phyloP scores from a whole-genome alignment of 1,140 invertebrate species.

The Drosophila pectinifera region DNA sequence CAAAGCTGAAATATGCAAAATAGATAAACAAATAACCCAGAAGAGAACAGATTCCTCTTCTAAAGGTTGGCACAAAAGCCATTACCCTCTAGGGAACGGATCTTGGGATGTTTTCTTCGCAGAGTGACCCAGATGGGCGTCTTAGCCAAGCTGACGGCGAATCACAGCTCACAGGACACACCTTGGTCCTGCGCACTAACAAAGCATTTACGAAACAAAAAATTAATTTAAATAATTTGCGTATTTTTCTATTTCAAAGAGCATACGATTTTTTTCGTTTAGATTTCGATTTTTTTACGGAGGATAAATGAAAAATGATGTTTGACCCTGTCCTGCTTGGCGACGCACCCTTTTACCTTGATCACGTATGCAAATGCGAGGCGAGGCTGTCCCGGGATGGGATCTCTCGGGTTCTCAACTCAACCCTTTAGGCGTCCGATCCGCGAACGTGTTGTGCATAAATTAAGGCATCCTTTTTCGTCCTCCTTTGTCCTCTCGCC shows the following conservation, averaged over 20 bases:
- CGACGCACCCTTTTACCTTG: constrained; percentile 57
- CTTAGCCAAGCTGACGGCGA: neutral
- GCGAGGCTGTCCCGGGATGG: constrained; percentile 56
- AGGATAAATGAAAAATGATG: constrained; percentile 74
- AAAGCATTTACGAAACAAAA: constrained; percentile 12
- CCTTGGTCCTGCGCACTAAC: constrained; percentile 20
- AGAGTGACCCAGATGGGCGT: constrained; percentile 27
- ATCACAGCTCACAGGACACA: constrained; percentile 19
- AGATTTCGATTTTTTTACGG: constrained; percentile 29
- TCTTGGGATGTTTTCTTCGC: constrained; percentile 23
- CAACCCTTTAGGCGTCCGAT: constrained; percentile 78
- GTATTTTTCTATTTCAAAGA: constrained; percentile 52
- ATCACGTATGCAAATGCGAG: constrained; percentile 77
- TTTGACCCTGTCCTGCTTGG: constrained; percentile 60
- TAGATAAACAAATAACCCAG: constrained; percentile 61
- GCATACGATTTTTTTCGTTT: constrained; percentile 17
- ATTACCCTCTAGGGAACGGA: neutral
- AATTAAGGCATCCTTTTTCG: constrained; percentile 69
- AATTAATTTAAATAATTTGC: constrained; percentile 40
- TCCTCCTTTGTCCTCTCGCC: constrained; percentile 57
- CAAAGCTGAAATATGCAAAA: constrained; percentile 60
- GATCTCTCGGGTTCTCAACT: constrained; percentile 35
- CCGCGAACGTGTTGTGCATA: constrained; percentile 80
- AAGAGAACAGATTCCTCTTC: neutral
- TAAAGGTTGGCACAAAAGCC: neutral